These are phyloP conservation scores for Coryphaenoides rupestris DNA, from an alignment of 2,113 vertebrate genomes.

Conservation along the genomic window DNA sequence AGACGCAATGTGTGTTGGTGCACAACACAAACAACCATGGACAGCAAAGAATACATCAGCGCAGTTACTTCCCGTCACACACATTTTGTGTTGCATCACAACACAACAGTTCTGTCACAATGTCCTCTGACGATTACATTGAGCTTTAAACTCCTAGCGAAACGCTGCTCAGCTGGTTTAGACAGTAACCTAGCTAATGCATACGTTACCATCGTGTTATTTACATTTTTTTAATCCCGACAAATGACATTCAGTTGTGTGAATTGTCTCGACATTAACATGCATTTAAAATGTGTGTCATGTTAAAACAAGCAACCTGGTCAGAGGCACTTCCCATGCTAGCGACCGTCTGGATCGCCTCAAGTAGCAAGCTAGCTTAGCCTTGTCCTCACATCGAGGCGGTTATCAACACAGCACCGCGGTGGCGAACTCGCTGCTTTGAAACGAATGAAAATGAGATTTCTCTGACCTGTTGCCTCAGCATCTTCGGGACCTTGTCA, in stretches of 20 bases:
- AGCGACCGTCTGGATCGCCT: neutral
- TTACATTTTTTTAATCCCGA: neutral
- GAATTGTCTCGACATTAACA: too few species aligned
- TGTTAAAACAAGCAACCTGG: neutral
- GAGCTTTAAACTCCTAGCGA: neutral
- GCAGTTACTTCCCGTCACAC: neutral
- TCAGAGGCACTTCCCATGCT: neutral
- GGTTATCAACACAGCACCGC: constrained; percentile 13
- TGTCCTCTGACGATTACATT: neutral
- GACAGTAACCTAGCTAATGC: constrained; percentile 20
- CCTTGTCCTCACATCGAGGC: constrained; percentile 27
- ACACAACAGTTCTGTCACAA: neutral
- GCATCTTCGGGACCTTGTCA: constrained; percentile 55
- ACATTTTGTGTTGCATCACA: neutral
- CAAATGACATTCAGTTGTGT: too few species aligned
- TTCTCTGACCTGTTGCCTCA: constrained; percentile 51
- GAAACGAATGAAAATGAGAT: neutral
- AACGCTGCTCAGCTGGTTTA: too few species aligned
- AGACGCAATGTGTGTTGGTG: constrained; percentile 9
- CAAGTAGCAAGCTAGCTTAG: constrained; percentile 26
- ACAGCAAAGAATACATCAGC: neutral
- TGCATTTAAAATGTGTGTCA: too few species aligned
- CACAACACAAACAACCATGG: too few species aligned
- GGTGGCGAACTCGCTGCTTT: neutral
- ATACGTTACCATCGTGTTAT: neutral